phyloP scores from a whole-genome alignment of 92 coral and sea anemone species.

The Actinostola sp. region DNA sequence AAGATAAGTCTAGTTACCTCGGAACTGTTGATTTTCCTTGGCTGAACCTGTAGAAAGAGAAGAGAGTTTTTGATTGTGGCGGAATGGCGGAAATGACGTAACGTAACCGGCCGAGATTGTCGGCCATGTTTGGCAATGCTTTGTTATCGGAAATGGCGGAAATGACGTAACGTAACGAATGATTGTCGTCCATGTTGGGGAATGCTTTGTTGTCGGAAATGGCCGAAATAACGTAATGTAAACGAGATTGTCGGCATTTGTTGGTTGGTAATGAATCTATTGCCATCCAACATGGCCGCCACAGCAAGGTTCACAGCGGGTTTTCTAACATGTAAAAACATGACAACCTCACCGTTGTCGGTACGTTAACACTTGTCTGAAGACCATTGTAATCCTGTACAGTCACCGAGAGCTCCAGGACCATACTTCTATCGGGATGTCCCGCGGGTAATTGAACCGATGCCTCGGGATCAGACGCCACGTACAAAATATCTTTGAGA shows the following conservation, averaged over 20 bases:
- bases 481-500: slow-evolving; percentile 22
- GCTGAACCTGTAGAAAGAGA: slow-evolving; percentile 33
- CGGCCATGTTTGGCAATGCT: too few species aligned
- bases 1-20: slow-evolving; percentile 24
- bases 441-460: slow-evolving; percentile 30
- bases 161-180: too few species aligned
- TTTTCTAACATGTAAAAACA: neutral
- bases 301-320: too few species aligned
- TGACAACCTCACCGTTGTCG: slow-evolving; percentile 38
- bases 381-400: slow-evolving; percentile 49
- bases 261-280: too few species aligned
- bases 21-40: slow-evolving; percentile 18
- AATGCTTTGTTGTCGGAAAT: too few species aligned
- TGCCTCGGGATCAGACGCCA: neutral
- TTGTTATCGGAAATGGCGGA: too few species aligned
- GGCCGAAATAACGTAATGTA: too few species aligned
- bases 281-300: too few species aligned
- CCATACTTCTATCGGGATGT: slow-evolving; percentile 24
- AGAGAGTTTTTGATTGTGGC: neutral
- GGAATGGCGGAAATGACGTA: too few species aligned
- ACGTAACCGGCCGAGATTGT: too few species aligned
- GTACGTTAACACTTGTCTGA: neutral
- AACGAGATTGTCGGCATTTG: too few species aligned
- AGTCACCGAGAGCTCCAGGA: slow-evolving; percentile 24
- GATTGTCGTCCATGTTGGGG: too few species aligned